A percentile compares a stretch with the other conserved stretches of the same genome.
phyloP scores from a whole-genome alignment of 30 jellyfish, hydroid and myxozoan species.

The Phacellophora camtschatica region DNA sequence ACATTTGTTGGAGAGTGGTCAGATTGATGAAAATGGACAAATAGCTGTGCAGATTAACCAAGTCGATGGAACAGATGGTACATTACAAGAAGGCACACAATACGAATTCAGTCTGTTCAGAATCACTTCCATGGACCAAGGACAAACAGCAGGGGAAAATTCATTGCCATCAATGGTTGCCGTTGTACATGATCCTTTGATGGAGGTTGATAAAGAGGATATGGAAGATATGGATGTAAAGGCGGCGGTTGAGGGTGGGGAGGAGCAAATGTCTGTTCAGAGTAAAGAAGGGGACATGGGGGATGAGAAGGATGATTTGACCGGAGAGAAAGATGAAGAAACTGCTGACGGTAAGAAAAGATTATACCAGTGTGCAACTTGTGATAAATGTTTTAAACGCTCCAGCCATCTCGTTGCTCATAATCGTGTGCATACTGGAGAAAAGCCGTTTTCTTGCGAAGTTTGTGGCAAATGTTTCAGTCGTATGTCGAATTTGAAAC shows the following conservation, averaged over 20 bases:
- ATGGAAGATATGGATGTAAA: background rate
- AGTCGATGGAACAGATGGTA: slow-evolving; percentile 14
- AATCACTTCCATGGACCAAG: slow-evolving; percentile 14
- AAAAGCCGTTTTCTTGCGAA: slow-evolving; percentile 86
- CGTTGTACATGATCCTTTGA: background rate
- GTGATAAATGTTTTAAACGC: slow-evolving; percentile 75
- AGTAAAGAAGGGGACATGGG: background rate
- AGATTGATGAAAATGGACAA: background rate
- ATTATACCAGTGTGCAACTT: slow-evolving; percentile 67
- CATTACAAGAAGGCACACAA: no score
- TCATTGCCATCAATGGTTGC: background rate
- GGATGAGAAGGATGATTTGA: background rate
- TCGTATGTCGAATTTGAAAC: slow-evolving; percentile 78
- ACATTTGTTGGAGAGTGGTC: slow-evolving; percentile 23
- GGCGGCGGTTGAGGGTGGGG: background rate
- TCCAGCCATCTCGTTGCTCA: slow-evolving; percentile 87
- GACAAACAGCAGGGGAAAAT: no score
- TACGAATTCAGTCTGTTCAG: slow-evolving; percentile 17
- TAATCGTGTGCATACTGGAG: slow-evolving; percentile 87
- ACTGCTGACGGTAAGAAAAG: slow-evolving; percentile 41
- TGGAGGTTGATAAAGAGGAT: background rate
- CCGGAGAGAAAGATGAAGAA: background rate
- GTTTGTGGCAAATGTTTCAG: slow-evolving; percentile 83
- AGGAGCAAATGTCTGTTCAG: background rate
- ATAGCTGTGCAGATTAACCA: background rate